A percentile compares a stretch with the other conserved stretches of the same genome.
phyloP scores from a whole-genome alignment of 2,888 invertebrate genomes.

The Hypercompe scribonia region DNA sequence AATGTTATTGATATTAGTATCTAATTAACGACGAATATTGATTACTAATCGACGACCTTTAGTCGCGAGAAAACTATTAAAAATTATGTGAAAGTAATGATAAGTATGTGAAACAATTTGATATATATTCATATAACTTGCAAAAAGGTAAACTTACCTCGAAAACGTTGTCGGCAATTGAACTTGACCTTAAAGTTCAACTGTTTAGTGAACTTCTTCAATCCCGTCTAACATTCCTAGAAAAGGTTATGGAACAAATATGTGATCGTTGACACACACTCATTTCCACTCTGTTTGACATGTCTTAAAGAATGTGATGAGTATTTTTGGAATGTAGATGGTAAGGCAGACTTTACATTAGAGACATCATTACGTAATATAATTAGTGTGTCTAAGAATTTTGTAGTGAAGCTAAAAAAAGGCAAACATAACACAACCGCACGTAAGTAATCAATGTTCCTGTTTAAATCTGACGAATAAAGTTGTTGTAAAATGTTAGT shows the following conservation, averaged over 20 bases:
- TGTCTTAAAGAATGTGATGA: background rate
- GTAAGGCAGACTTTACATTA: no score
- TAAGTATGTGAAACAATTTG: background rate
- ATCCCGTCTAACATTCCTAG: background rate
- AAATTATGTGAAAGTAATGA: background rate
- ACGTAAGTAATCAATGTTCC: no score
- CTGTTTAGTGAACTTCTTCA: background rate
- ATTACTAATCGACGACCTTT: no score
- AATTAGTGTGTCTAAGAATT: no score
- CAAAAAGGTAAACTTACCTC: background rate
- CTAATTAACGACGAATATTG: no score
- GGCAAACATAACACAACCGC: no score
- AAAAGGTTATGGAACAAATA: background rate
- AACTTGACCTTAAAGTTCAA: constrained; percentile 7
- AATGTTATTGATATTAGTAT: no score
- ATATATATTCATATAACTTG: background rate
- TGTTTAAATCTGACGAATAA: background rate
- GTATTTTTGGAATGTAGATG: no score
- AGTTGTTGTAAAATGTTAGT: background rate
- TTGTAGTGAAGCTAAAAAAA: no score
- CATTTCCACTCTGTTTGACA: background rate
- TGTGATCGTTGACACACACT: background rate
- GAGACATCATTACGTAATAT: no score
- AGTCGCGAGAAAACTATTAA: background rate
- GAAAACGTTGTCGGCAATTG: background rate